These are phyloP conservation scores for Heliothis virescens DNA, from an alignment of 1,140 invertebrate genomes.

Conservation along the genomic window DNA sequence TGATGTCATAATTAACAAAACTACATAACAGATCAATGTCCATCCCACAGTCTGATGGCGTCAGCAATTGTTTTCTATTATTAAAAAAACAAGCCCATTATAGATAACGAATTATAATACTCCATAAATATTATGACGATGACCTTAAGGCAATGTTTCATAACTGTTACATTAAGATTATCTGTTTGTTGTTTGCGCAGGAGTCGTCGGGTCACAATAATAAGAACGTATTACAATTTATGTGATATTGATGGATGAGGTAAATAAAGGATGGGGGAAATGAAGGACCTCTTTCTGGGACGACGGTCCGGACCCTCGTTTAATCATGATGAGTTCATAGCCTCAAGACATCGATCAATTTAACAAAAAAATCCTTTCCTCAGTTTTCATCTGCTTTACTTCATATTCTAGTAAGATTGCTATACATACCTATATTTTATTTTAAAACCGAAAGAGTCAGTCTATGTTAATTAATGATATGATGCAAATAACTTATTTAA, in stretches of 20 bases:
- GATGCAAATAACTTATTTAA: background rate
- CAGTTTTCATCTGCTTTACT: too few relatives aligned
- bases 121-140: slow-evolving; percentile 45
- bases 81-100: slow-evolving; percentile 46
- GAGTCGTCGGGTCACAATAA: slow-evolving; percentile 51
- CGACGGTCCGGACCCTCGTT: too few relatives aligned
- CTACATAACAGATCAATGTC: background rate
- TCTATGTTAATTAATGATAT: background rate
- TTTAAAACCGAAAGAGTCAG: too few relatives aligned
- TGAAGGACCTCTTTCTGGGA: too few relatives aligned
- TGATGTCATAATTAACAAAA: background rate
- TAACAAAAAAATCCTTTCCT: too few relatives aligned
- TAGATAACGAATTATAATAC: slow-evolving; percentile 28
- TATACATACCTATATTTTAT: too few relatives aligned
- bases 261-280: background rate
- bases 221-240: slow-evolving; percentile 30
- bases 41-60: background rate
- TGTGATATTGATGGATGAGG: background rate
- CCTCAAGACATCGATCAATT: too few relatives aligned
- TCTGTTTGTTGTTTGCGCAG: slow-evolving; percentile 57
- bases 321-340: too few relatives aligned
- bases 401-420: too few relatives aligned
- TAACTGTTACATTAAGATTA: slow-evolving; percentile 56
- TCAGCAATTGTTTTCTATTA: slow-evolving; percentile 39
- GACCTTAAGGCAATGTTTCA: slow-evolving; percentile 56